These are phyloP conservation scores for Coelopa pilipes DNA, from an alignment of 2,888 invertebrate species.

Conservation along the genomic window DNA sequence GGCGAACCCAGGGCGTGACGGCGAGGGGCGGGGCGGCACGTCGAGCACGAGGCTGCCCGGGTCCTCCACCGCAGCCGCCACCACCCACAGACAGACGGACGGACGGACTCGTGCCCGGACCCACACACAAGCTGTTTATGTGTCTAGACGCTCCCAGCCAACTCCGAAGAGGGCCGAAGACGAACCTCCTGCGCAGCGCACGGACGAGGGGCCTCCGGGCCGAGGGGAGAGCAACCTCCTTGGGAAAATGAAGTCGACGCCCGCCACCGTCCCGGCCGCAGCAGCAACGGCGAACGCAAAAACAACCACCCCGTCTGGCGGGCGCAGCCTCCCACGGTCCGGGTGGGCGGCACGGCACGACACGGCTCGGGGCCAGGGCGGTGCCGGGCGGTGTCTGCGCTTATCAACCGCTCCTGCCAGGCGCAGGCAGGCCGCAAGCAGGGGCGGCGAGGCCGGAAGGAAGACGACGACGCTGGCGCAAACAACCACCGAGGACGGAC, in stretches of 20 bases:
- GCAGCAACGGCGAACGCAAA: background rate
- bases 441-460: constrained; percentile 53
- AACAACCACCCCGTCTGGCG: background rate
- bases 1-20: background rate
- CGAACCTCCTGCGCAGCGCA: background rate
- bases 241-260: constrained; percentile 55
- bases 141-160: constrained; percentile 50
- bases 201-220: too few relatives aligned
- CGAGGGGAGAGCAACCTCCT: constrained; percentile 29
- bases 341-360: background rate
- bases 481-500: constrained; percentile 37
- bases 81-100: constrained; percentile 1
- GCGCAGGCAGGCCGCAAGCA: constrained; percentile 35
- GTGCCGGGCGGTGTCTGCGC: constrained; percentile 5
- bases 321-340: background rate
- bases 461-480: constrained; percentile 47
- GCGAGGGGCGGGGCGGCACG: background rate
- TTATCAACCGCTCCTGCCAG: constrained; percentile 51
- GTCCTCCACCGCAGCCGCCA: background rate
- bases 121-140: constrained; percentile 33
- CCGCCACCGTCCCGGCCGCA: constrained; percentile 26
- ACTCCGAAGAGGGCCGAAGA: constrained; percentile 45
- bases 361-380: background rate
- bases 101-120: background rate
- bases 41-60: background rate